Conservation (phyloP, 2,797 vertebrate species). For the Molossus alvarezi region DNA sequence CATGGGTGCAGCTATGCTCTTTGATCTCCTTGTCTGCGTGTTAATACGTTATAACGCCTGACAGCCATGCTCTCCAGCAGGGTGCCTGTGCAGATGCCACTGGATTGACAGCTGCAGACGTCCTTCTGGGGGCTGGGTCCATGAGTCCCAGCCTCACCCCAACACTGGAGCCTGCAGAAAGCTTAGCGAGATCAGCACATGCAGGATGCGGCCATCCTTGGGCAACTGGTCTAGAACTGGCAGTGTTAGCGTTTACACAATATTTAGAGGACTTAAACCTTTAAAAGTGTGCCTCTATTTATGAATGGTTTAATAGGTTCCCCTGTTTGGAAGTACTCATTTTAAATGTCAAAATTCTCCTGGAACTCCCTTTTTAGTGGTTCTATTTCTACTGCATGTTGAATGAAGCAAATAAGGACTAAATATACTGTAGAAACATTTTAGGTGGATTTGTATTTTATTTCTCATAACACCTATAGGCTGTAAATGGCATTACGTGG, state of each 20-base stretch:
- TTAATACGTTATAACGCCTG: too few relatives aligned
- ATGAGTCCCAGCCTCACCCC: neutral
- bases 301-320: neutral
- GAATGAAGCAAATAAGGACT: slow-evolving; percentile 61
- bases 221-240: neutral
- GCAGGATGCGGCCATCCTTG: neutral
- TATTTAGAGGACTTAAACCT: slow-evolving; percentile 38
- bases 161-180: neutral
- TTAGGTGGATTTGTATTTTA: slow-evolving; percentile 68
- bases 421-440: slow-evolving; percentile 15
- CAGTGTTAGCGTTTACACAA: slow-evolving; percentile 37
- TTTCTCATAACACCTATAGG: slow-evolving; percentile 58
- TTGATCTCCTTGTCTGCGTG: too few relatives aligned
- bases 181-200: neutral
- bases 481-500: neutral
- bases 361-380: neutral
- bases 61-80: neutral
- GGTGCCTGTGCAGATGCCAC: neutral
- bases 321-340: slow-evolving; percentile 15
- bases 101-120: neutral
- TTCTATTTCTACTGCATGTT: neutral
- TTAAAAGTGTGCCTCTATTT: neutral
- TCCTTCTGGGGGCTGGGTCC: neutral
- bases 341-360: slow-evolving; percentile 64
- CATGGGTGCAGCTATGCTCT: neutral